Percentiles rank a stretch among this genome's conserved stretches.
These are phyloP conservation scores for Lottia gigantea DNA, from an alignment of 2,888 invertebrate genomes.

Conservation along the genomic window DNA sequence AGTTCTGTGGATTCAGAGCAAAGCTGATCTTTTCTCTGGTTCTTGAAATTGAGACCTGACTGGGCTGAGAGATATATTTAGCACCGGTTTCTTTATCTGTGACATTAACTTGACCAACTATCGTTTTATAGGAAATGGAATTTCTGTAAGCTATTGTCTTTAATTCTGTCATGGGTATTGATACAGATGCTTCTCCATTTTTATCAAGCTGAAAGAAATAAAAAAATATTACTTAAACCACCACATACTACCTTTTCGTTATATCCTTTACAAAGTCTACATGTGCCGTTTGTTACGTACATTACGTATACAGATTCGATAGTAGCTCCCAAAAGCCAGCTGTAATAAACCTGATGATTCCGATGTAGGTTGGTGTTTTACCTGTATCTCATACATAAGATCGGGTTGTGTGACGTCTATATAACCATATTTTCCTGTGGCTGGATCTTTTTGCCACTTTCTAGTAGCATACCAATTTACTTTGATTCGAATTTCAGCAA, in stretches of 20 bases:
- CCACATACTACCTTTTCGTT: too few relatives aligned
- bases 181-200: background rate
- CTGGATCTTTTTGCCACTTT: background rate
- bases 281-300: too few relatives aligned
- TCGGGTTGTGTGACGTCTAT: background rate
- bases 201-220: background rate
- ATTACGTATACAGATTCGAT: too few relatives aligned
- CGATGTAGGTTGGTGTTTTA: background rate
- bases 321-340: too few relatives aligned
- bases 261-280: too few relatives aligned
- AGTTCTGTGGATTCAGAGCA: conserved; percentile 4
- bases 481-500: background rate
- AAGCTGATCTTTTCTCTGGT: conserved; percentile 2
- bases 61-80: background rate
- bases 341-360: too few relatives aligned
- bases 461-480: background rate
- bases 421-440: background rate
- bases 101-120: background rate
- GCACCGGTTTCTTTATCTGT: background rate
- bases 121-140: background rate
- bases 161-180: background rate
- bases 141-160: background rate
- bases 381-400: background rate
- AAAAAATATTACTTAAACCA: too few relatives aligned
- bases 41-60: background rate